phyloP scores from a whole-genome alignment of 2,888 invertebrate genomes.

The Slavum lentiscoides region DNA sequence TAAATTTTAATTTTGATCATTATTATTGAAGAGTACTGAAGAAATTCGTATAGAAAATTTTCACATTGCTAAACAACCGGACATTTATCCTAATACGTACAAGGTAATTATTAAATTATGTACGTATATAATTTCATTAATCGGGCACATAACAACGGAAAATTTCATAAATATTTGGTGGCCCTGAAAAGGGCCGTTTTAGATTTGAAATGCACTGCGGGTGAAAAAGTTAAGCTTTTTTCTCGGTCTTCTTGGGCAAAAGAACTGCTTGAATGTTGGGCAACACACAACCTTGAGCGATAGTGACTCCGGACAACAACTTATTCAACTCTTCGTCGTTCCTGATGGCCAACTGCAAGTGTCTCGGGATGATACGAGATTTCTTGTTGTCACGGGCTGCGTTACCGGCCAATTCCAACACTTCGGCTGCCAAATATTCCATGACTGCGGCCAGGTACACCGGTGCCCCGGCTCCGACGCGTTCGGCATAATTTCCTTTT shows the following conservation, averaged over 20 bases:
- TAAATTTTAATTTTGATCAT: too few species aligned
- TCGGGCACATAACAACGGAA: too few species aligned
- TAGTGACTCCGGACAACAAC: slow-evolving; percentile 72
- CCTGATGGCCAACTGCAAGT: slow-evolving; percentile 78
- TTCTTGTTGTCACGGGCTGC: slow-evolving; percentile 71
- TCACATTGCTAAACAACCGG: too few species aligned
- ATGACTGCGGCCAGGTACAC: slow-evolving; percentile 66
- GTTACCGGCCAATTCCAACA: slow-evolving; percentile 68
- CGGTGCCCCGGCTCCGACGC: slow-evolving; percentile 65
- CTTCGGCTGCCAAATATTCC: slow-evolving; percentile 72
- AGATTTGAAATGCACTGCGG: too few species aligned
- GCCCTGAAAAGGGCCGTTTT: too few species aligned
- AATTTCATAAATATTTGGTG: too few species aligned
- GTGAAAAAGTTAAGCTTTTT: slow-evolving; percentile 23
- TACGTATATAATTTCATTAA: too few species aligned
- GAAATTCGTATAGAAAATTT: too few species aligned
- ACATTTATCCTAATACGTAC: too few species aligned
- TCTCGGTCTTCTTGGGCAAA: slow-evolving; percentile 58
- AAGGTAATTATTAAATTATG: too few species aligned
- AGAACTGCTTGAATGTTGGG: slow-evolving; percentile 62
- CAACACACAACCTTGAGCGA: slow-evolving; percentile 82
- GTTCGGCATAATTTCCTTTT: slow-evolving; percentile 67
- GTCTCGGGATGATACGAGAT: slow-evolving; percentile 74
- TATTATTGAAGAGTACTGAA: too few species aligned
- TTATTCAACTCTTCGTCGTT: slow-evolving; percentile 83